Evolutionary conservation across 2,113 vertebrate genomes (phyloP).

Genomic region (Australoheros scitulus): DNA sequence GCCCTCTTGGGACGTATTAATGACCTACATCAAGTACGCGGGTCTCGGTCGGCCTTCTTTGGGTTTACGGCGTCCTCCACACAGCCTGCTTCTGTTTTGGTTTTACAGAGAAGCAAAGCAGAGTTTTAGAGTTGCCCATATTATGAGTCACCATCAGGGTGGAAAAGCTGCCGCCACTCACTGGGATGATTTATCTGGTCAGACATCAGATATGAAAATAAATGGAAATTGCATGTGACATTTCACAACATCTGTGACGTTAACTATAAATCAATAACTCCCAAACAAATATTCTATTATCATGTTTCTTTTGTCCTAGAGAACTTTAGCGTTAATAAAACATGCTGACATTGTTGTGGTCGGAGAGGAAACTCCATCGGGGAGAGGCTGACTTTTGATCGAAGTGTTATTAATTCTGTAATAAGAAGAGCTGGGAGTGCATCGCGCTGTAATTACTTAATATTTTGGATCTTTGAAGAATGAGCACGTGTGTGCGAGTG

Average conservation of each 20-base stretch:
- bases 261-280: background rate
- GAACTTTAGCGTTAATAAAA: background rate
- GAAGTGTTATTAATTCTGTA: conserved; percentile 12
- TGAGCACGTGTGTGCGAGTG: background rate
- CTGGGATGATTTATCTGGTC: conserved; percentile 12
- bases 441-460: background rate
- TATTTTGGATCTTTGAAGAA: conserved; percentile 15
- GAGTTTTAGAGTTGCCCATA: background rate
- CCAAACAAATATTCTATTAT: conserved; percentile 7
- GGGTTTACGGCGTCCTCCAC: background rate
- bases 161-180: background rate
- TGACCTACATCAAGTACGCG: background rate
- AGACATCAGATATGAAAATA: conserved; percentile 14
- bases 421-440: background rate
- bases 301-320: background rate
- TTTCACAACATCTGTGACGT: background rate
- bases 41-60: background rate
- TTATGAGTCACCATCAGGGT: background rate
- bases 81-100: background rate
- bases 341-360: background rate
- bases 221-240: conserved; percentile 3
- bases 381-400: background rate
- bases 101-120: background rate
- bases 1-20: background rate
- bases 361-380: background rate